phyloP scores from a whole-genome alignment of 1,140 invertebrate genomes.

The Trichogramma pretiosum region DNA sequence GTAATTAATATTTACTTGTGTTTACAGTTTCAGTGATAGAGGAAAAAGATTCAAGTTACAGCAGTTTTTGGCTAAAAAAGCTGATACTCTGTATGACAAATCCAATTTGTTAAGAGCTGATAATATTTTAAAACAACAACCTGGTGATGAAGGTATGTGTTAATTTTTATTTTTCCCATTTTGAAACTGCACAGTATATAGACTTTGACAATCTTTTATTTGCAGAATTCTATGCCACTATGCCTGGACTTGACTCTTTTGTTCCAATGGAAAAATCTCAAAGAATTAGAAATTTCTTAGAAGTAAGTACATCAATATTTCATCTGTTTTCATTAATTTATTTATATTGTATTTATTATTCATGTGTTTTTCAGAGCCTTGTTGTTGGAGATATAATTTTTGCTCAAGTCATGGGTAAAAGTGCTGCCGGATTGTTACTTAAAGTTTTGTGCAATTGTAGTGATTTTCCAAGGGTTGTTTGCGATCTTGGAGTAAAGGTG shows the following conservation, averaged over 20 bases:
- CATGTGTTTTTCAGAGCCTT: conserved; percentile 59
- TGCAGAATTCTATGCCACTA: conserved; percentile 67
- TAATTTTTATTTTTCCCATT: background rate
- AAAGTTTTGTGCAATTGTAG: conserved; percentile 75
- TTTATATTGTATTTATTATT: too few relatives aligned
- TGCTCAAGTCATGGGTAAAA: conserved; percentile 65
- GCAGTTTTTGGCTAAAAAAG: conserved; percentile 74
- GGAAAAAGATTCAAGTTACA: conserved; percentile 73
- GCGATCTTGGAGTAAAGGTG: conserved; percentile 76
- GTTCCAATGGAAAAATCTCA: conserved; percentile 61
- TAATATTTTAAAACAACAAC: conserved; percentile 34
- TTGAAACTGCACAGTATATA: background rate
- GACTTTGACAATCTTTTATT: background rate
- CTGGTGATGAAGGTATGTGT: conserved; percentile 42
- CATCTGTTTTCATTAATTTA: conserved; percentile 1
- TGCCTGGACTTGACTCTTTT: conserved; percentile 80
- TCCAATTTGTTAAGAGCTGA: conserved; percentile 45
- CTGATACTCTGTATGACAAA: conserved; percentile 57
- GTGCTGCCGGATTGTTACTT: conserved; percentile 65
- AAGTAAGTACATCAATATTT: conserved; percentile 50
- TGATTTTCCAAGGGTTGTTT: conserved; percentile 66
- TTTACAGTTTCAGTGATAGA: conserved; percentile 64
- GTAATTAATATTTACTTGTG: background rate
- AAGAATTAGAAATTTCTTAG: conserved; percentile 67
- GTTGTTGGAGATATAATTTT: conserved; percentile 75